Evolutionary conservation across 2,797 vertebrate species (phyloP).

Genomic region (Gobionotothen gibberifrons): DNA sequence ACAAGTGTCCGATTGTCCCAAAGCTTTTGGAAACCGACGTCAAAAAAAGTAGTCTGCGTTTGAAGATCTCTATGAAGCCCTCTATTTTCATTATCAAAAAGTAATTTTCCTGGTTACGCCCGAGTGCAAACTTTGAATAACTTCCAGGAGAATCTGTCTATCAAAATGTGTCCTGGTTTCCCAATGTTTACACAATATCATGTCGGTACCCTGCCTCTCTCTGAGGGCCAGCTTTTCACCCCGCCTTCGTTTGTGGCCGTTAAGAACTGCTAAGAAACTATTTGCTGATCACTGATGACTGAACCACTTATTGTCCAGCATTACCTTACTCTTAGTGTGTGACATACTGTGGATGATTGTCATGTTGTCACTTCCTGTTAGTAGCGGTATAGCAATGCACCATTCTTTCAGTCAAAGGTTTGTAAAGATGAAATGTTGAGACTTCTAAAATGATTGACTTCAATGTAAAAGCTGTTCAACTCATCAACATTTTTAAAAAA

Average conservation of each 20-base stretch:
- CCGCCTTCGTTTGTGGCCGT: not conserved
- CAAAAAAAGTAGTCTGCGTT: not conserved
- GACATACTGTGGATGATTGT: not conserved
- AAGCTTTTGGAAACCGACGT: not conserved
- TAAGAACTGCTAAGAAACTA: not conserved
- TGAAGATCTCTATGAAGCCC: not conserved
- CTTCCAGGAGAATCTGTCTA: not conserved
- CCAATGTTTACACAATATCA: not conserved
- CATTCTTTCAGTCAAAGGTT: not conserved
- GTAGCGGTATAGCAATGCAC: too few species aligned
- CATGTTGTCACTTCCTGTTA: not conserved
- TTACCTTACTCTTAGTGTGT: not conserved
- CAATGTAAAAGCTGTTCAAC: not conserved
- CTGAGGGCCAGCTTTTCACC: not conserved
- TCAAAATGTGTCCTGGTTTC: not conserved
- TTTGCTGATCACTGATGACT: not conserved
- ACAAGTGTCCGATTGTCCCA: not conserved
- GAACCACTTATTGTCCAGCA: not conserved
- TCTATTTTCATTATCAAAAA: not conserved
- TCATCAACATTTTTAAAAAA: conserved; percentile 5
- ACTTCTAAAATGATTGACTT: not conserved
- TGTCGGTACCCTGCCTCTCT: not conserved
- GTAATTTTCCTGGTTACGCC: not conserved
- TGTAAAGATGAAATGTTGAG: not conserved
- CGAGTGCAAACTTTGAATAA: not conserved